These are phyloP conservation scores for Noctuana brunneofusca DNA, from an alignment of 2,888 invertebrate species.

Conservation along the genomic window DNA sequence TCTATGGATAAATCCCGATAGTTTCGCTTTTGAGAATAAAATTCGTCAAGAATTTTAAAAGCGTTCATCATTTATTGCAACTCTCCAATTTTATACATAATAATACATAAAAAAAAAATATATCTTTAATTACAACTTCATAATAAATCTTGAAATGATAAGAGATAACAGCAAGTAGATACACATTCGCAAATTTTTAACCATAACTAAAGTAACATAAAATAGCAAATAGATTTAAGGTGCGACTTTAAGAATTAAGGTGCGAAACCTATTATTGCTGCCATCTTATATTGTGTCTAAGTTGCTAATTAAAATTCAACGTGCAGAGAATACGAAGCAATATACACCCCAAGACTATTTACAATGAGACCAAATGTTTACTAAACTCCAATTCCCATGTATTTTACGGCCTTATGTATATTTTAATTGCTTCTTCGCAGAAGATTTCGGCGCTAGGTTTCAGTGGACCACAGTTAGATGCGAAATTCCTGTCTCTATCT, in stretches of 20 bases:
- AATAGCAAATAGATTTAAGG: not conserved
- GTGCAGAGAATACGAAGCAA: constrained; percentile 11
- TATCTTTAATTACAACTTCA: too few relatives aligned
- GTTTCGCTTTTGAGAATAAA: not conserved
- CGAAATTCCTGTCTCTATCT: constrained; percentile 70
- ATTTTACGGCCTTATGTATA: constrained; percentile 70
- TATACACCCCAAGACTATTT: constrained; percentile 44
- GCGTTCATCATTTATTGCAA: too few relatives aligned
- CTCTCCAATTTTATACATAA: too few relatives aligned
- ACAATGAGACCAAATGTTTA: constrained; percentile 59
- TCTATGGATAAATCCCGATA: constrained; percentile 16
- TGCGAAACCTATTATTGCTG: not conserved
- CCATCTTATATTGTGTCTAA: not conserved
- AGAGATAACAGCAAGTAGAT: too few relatives aligned
- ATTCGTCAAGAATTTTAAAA: not conserved
- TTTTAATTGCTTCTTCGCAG: constrained; percentile 80
- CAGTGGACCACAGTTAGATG: constrained; percentile 57
- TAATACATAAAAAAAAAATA: too few relatives aligned
- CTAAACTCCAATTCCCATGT: constrained; percentile 56
- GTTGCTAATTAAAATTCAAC: constrained; percentile 27
- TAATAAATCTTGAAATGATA: too few relatives aligned
- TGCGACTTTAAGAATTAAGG: not conserved
- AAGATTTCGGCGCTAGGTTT: constrained; percentile 67
- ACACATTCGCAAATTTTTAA: too few relatives aligned
- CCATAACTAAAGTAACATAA: too few relatives aligned